phyloP scores from a whole-genome alignment of 2,888 invertebrate genomes.

The Chorisops tibialis region DNA sequence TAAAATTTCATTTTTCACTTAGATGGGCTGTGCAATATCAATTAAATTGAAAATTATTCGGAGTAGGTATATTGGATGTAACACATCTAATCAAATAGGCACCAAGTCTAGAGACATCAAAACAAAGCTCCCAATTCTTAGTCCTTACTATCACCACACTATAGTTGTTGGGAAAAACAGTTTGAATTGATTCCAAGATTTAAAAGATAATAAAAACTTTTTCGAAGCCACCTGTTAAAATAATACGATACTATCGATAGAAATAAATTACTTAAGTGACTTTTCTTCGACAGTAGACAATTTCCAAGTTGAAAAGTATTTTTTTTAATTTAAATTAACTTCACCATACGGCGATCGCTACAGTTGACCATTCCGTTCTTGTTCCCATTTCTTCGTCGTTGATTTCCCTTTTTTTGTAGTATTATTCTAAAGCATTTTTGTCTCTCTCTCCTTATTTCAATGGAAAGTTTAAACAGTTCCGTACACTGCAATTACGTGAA shows the following conservation, averaged over 20 bases:
- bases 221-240: neutral
- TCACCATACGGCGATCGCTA: constrained; percentile 4
- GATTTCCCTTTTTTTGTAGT: neutral
- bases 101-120: too few species aligned
- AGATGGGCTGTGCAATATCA: too few species aligned
- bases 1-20: too few species aligned
- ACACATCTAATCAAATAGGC: too few species aligned
- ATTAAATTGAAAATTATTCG: too few species aligned
- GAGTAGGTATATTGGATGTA: too few species aligned
- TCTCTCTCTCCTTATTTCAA: constrained; percentile 16
- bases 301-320: constrained; percentile 2
- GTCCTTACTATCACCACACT: too few species aligned
- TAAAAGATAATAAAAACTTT: too few species aligned
- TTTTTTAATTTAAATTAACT: constrained; percentile 19
- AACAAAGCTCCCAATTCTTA: too few species aligned
- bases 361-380: constrained; percentile 13
- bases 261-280: neutral
- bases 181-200: too few species aligned
- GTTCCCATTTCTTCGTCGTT: neutral
- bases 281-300: constrained; percentile 2
- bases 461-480: constrained; percentile 22
- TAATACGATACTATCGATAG: neutral
- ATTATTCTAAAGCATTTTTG: too few species aligned
- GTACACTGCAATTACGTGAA: constrained; percentile 28
- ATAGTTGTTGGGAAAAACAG: too few species aligned